A percentile compares a stretch with the other conserved stretches of the same genome.
phyloP scores from a whole-genome alignment of 2,888 invertebrate species.

The Electrophaes corylata region DNA sequence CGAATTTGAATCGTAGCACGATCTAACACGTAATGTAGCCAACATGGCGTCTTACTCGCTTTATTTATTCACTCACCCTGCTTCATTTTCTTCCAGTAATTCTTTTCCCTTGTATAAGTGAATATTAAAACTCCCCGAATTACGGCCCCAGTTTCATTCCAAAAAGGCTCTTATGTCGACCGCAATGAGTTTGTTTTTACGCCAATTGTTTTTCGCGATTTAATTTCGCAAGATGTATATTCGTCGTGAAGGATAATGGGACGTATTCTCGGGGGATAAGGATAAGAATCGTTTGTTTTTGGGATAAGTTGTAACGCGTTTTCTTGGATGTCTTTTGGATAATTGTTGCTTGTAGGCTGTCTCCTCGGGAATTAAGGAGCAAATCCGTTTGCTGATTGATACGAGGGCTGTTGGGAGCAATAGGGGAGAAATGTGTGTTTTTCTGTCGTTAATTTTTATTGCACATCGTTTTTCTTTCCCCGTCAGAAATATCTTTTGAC shows the following conservation, averaged over 20 bases:
- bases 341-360: conserved; percentile 82
- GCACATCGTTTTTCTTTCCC: conserved; percentile 56
- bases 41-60: conserved; percentile 59
- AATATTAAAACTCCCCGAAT: conserved; percentile 77
- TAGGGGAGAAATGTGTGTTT: conserved; percentile 52
- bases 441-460: conserved; percentile 69
- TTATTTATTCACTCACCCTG: conserved; percentile 79
- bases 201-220: conserved; percentile 44
- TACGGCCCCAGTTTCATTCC: conserved; percentile 32
- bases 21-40: conserved; percentile 76
- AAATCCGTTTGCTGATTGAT: conserved; percentile 81
- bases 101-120: conserved; percentile 79
- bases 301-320: conserved; percentile 31
- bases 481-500: conserved; percentile 22
- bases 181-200: conserved; percentile 51
- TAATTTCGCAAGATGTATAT: conserved; percentile 54
- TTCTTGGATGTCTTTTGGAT: conserved; percentile 65
- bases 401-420: conserved; percentile 49
- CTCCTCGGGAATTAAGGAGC: conserved; percentile 78
- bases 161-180: conserved; percentile 48
- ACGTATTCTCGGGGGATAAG: conserved; percentile 49
- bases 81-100: conserved; percentile 81
- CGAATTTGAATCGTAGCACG: conserved; percentile 66
- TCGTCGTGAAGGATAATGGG: conserved; percentile 43
- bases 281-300: conserved; percentile 47